A percentile compares a stretch with the other conserved stretches of the same genome.
These are phyloP conservation scores for Anas platyrhynchos DNA, from an alignment of 2,113 vertebrate genomes.

Conservation along the genomic window DNA sequence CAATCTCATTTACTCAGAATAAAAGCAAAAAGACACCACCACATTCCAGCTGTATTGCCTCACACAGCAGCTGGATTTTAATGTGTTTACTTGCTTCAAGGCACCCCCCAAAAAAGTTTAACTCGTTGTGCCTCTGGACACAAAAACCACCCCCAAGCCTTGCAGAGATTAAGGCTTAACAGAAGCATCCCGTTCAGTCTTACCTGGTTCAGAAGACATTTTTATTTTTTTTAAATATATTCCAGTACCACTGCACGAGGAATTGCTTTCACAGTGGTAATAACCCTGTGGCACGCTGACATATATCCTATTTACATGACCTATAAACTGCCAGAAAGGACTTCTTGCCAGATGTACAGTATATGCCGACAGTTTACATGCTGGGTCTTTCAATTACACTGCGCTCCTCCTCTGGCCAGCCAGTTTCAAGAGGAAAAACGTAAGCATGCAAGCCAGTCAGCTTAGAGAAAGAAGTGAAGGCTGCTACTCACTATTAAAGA, in stretches of 20 bases:
- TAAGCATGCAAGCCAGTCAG: not conserved
- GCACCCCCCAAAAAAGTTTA: not conserved
- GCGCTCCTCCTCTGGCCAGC: conserved; percentile 52
- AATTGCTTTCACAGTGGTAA: not conserved
- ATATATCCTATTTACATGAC: not conserved
- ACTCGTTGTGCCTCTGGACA: not conserved
- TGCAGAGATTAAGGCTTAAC: not conserved
- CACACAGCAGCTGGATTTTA: conserved; percentile 49
- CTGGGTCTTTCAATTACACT: not conserved
- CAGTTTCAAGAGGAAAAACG: not conserved
- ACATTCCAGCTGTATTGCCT: conserved; percentile 55
- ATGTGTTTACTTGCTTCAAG: not conserved
- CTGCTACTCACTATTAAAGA: not conserved
- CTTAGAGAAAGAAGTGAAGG: not conserved
- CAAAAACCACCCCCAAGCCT: not conserved
- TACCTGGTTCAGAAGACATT: conserved; percentile 25
- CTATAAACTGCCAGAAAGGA: not conserved
- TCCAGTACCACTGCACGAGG: not conserved
- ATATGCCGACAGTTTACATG: not conserved
- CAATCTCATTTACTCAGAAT: not conserved
- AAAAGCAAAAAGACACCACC: conserved; percentile 9
- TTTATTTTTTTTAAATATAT: not conserved
- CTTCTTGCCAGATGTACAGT: not conserved
- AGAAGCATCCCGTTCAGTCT: not conserved
- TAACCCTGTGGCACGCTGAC: not conserved